Conservation (phyloP, 2,888 invertebrate species). For the Ectemnius lituratus region DNA sequence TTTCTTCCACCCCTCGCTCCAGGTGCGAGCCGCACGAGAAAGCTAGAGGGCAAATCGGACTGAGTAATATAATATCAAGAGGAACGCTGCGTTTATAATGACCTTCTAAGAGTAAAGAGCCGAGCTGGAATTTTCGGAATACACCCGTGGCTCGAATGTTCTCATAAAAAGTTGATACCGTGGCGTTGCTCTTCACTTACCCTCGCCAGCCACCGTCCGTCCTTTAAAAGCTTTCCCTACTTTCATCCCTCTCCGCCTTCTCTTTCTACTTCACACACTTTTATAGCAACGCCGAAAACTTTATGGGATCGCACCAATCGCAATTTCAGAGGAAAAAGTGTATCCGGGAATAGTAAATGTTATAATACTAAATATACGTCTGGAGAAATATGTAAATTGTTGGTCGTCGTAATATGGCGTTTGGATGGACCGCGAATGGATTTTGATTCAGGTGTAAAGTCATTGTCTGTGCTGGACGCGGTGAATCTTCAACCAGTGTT, state of each 20-base stretch:
- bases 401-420: too few relatives aligned
- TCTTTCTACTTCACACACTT: background rate
- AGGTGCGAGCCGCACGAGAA: background rate
- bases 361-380: too few relatives aligned
- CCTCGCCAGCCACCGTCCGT: too few relatives aligned
- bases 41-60: background rate
- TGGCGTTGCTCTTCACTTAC: too few relatives aligned
- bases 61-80: background rate
- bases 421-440: too few relatives aligned
- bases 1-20: background rate
- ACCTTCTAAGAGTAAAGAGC: background rate
- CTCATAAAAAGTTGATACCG: slow-evolving; percentile 7
- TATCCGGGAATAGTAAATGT: too few relatives aligned
- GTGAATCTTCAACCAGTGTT: background rate
- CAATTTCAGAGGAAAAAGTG: too few relatives aligned
- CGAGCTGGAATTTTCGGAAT: background rate
- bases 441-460: background rate
- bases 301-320: background rate
- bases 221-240: background rate
- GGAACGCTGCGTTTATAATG: background rate
- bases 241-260: background rate
- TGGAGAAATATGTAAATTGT: too few relatives aligned
- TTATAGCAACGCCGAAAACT: background rate
- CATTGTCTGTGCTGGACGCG: background rate
- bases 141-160: background rate